Conservation (phyloP, 2,888 invertebrate species). For the Heliconius charithonia region DNA sequence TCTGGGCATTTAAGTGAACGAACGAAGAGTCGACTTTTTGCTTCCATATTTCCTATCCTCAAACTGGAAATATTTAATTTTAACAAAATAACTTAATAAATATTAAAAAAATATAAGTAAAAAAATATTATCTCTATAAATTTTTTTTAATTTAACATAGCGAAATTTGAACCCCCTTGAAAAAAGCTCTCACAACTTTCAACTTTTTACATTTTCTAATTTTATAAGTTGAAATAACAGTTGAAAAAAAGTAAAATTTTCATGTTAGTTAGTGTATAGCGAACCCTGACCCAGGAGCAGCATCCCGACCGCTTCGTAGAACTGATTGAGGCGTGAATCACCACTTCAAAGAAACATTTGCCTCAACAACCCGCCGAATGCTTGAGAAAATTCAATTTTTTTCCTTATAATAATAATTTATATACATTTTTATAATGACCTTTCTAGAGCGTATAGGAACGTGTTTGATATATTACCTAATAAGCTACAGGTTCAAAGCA, state of each 20-base stretch:
- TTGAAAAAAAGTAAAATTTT: background rate
- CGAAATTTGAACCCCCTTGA: no score
- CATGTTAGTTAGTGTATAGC: background rate
- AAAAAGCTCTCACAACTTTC: background rate
- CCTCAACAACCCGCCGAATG: slow-evolving; percentile 17
- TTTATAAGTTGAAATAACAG: background rate
- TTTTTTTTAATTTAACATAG: no score
- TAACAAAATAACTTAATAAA: background rate
- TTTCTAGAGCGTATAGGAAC: background rate
- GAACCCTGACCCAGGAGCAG: slow-evolving; percentile 21
- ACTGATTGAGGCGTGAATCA: slow-evolving; percentile 32
- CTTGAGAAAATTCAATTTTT: slow-evolving; percentile 22
- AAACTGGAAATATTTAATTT: background rate
- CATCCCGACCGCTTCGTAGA: slow-evolving; percentile 34
- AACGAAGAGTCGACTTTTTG: no score
- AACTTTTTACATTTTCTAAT: background rate
- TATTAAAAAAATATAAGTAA: no score
- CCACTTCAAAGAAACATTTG: slow-evolving; percentile 33
- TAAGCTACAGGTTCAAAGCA: background rate
- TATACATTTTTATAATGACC: background rate
- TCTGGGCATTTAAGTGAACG: no score
- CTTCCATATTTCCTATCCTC: no score
- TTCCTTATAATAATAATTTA: slow-evolving; percentile 2
- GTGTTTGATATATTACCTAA: background rate
- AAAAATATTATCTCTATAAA: no score